Percentiles rank a stretch among this genome's conserved stretches.
Evolutionary conservation across 2,888 invertebrate genomes (phyloP).

Genomic region (Rhingia campestris): DNA sequence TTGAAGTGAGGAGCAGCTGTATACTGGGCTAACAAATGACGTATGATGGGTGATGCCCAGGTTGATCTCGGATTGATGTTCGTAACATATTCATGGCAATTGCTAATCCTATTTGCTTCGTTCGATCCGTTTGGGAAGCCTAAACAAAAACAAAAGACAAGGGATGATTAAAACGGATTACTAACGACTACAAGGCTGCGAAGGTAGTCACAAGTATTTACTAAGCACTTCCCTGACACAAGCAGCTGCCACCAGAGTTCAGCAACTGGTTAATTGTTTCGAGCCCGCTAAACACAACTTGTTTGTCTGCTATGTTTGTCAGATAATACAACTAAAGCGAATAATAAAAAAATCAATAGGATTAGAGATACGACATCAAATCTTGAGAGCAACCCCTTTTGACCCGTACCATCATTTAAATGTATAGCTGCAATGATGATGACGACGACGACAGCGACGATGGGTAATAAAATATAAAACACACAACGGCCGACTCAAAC

Average conservation of each 20-base stretch:
- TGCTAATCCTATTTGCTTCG: background rate
- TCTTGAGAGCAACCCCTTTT: background rate
- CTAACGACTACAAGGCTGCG: background rate
- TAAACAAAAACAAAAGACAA: background rate
- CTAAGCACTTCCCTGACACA: background rate
- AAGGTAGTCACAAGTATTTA: background rate
- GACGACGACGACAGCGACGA: background rate
- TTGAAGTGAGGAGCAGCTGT: too few species aligned
- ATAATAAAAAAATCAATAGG: slow-evolving; percentile 37
- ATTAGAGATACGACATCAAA: slow-evolving; percentile 12
- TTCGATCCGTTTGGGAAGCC: background rate
- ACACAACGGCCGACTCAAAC: slow-evolving; percentile 3
- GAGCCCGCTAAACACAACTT: slow-evolving; percentile 13
- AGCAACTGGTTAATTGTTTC: slow-evolving; percentile 27
- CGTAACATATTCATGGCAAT: background rate
- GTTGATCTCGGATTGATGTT: background rate
- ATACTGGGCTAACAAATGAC: too few species aligned
- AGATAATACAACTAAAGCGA: background rate
- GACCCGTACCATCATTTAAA: background rate
- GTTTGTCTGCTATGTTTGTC: background rate
- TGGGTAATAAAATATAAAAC: slow-evolving; percentile 19
- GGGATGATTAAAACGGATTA: background rate
- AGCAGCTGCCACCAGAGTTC: background rate
- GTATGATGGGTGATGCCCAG: too few species aligned
- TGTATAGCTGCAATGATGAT: background rate